phyloP scores from a whole-genome alignment of 2,888 invertebrate species.

The Drosophila helvetica region DNA sequence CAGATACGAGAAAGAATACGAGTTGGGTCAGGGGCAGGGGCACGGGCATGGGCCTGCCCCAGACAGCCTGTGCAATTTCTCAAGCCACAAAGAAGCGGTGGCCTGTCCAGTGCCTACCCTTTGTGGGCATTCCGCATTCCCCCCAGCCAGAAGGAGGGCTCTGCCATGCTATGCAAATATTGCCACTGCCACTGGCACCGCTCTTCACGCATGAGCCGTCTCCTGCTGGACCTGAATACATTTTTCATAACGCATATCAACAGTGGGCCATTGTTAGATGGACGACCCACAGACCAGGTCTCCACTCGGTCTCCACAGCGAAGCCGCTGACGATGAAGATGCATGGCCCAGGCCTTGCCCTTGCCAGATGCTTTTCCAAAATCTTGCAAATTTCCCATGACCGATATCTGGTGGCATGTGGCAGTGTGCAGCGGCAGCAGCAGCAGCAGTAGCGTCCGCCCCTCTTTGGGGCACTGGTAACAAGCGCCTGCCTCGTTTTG shows the following conservation, averaged over 20 bases:
- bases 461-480: slow-evolving; percentile 35
- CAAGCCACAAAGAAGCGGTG: slow-evolving; percentile 57
- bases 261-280: slow-evolving; percentile 50
- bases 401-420: slow-evolving; percentile 56
- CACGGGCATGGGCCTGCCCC: not conserved
- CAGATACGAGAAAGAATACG: slow-evolving; percentile 3
- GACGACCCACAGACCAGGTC: slow-evolving; percentile 42
- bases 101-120: slow-evolving; percentile 70
- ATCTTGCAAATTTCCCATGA: slow-evolving; percentile 73
- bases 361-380: slow-evolving; percentile 29
- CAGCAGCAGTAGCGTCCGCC: slow-evolving; percentile 3
- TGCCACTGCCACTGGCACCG: slow-evolving; percentile 28
- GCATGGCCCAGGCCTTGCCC: slow-evolving; percentile 32
- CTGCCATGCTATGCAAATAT: slow-evolving; percentile 61
- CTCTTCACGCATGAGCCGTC: slow-evolving; percentile 59
- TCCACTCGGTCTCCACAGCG: slow-evolving; percentile 18
- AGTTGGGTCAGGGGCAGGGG: slow-evolving; percentile 6
- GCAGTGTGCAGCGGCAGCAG: not conserved
- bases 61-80: slow-evolving; percentile 48
- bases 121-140: slow-evolving; percentile 35
- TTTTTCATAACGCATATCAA: slow-evolving; percentile 64
- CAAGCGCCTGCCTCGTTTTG: slow-evolving; percentile 62
- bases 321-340: slow-evolving; percentile 6
- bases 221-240: slow-evolving; percentile 49
- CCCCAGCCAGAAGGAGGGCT: slow-evolving; percentile 12